Evolutionary conservation across 2,797 vertebrate genomes (phyloP), one percentile per base, ranked within the genome.

Genomic region (Dicrostonyx torquatus): DNA sequence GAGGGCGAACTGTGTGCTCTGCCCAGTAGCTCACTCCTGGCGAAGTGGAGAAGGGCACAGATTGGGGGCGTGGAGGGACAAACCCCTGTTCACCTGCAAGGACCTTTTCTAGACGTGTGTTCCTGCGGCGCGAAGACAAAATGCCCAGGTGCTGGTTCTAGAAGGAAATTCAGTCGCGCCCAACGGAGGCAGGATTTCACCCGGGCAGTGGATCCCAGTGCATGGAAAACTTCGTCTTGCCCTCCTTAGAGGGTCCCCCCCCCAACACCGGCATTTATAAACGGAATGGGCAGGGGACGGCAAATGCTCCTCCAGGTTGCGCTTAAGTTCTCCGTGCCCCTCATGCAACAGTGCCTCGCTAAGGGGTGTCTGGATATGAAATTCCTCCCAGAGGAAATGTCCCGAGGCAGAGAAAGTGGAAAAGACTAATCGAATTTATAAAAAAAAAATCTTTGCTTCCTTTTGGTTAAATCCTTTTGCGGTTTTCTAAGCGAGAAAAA

Each of bases 391-490:
- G 50, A 94, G 96, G 90, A 95, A 90, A 92, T 82, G 93, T 89
- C 75, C 90, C 1, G 2, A 87, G 82, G 79, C 77, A 94, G 88
- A 91, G 77, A 96, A 87, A 95, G 94, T 93, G 90, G 66, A 90
- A 96, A 95, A 83, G 91, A 86, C 85, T 79, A 92, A 95, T 93
- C 48, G 91, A 96, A 95, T 95, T 95, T 92, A 95, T 86, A 89
- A 91, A 95, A 96, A 93, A 75, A 95, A 97, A 95, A 91, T 64
- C 62, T 95, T 95, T 85, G 88, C 83, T 96, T 95, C 86, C 84
- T 94, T 97, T 95, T 83, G 62, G 70, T 96, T 96, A 89, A 96
- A 96, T 82, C 88, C 40, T 73, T 87, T 85, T 89, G 96, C 79
- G 93, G 94, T 95, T 97, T 96, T 97, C 84, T 90, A 70, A 94